Percentiles rank a stretch among this genome's conserved stretches.
Conservation (phyloP, 53 echinoderm and acorn worm species). For the Hippasteria phrygiana region DNA sequence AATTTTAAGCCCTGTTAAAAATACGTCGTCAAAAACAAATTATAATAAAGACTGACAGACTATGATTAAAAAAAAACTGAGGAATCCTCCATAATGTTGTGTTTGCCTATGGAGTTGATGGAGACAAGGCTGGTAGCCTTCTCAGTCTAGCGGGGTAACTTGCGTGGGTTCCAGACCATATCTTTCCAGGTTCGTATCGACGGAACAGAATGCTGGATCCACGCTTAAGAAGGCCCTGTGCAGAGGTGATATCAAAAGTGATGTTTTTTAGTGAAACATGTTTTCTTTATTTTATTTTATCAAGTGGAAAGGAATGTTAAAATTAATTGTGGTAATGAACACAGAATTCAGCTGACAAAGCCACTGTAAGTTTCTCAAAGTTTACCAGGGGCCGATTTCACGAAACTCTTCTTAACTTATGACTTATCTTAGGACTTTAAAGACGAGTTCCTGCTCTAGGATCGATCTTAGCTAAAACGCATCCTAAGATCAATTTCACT, state of each 20-base stretch:
- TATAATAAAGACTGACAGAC: background rate
- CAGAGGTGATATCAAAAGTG: background rate
- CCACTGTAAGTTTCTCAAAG: too few relatives aligned
- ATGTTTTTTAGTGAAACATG: too few relatives aligned
- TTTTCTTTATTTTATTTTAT: too few relatives aligned
- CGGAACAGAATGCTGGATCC: slow-evolving; percentile 96
- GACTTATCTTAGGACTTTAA: too few relatives aligned
- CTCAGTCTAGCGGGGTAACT: slow-evolving; percentile 78
- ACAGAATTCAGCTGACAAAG: too few relatives aligned
- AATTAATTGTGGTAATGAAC: too few relatives aligned
- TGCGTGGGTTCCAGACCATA: slow-evolving; percentile 70
- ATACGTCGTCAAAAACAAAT: background rate
- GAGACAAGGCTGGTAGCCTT: background rate
- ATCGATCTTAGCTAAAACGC: too few relatives aligned
- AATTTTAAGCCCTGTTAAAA: background rate
- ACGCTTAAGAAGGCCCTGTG: slow-evolving; percentile 86
- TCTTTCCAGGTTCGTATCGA: slow-evolving; percentile 68
- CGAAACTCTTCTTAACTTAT: too few relatives aligned
- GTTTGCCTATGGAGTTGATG: background rate
- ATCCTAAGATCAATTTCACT: too few relatives aligned
- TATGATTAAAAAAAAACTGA: background rate
- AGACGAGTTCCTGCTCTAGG: too few relatives aligned
- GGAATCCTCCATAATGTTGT: background rate
- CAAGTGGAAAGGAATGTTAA: too few relatives aligned
- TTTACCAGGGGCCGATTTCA: too few relatives aligned